phyloP scores from a whole-genome alignment of 2,888 invertebrate species.

The Drosophila nigricruria region DNA sequence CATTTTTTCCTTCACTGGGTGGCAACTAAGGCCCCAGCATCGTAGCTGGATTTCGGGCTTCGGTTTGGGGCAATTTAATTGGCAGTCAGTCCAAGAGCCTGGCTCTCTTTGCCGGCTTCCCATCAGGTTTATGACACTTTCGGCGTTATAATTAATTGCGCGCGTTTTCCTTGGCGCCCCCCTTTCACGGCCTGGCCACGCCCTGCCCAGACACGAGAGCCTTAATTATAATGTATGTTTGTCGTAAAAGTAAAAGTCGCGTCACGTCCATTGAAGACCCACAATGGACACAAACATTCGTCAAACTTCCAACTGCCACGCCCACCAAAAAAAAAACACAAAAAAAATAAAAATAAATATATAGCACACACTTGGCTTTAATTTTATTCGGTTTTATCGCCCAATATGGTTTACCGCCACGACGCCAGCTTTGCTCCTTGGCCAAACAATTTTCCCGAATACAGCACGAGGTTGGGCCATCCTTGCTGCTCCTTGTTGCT shows the following conservation, averaged over 20 bases:
- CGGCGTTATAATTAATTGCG: conserved; percentile 70
- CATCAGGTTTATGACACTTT: conserved; percentile 70
- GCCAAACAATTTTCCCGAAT: neutral
- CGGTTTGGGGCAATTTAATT: conserved; percentile 51
- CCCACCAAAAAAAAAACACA: conserved; percentile 24
- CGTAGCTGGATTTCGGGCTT: conserved; percentile 31
- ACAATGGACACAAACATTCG: conserved; percentile 37
- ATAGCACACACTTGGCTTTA: conserved; percentile 52
- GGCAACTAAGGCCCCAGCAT: conserved; percentile 17
- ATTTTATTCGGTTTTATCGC: conserved; percentile 64
- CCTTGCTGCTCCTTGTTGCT: neutral
- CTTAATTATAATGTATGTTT: conserved; percentile 77
- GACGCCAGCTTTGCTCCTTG: conserved; percentile 44
- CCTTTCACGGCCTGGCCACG: conserved; percentile 33
- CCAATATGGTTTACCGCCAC: conserved; percentile 65
- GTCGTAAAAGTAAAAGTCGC: conserved; percentile 72
- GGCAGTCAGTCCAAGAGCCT: conserved; percentile 40
- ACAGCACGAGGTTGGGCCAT: neutral
- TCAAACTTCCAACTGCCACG: conserved; percentile 49
- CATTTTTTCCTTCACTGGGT: neutral
- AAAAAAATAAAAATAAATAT: conserved; percentile 5
- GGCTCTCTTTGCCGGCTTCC: conserved; percentile 39
- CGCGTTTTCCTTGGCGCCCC: conserved; percentile 36
- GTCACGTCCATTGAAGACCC: conserved; percentile 57
- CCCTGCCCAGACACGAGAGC: conserved; percentile 23